Conservation (phyloP, 2,113 vertebrate genomes). For the Gobius niger region DNA sequence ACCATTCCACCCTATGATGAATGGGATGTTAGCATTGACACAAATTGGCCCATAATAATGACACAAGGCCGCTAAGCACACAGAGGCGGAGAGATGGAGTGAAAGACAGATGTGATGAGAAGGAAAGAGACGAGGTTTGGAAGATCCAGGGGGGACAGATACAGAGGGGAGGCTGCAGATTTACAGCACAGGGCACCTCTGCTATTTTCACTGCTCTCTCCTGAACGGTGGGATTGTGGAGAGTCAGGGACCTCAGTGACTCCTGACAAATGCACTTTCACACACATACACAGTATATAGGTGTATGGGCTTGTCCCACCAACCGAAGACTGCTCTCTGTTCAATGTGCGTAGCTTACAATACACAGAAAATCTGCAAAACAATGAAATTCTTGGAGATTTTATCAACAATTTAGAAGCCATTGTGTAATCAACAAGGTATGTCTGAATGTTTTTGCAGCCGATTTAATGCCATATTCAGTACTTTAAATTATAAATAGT, state of each 20-base stretch:
- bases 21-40: constrained; percentile 83
- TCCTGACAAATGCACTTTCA: constrained; percentile 28
- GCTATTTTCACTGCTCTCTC: constrained; percentile 64
- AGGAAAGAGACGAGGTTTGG: constrained; percentile 41
- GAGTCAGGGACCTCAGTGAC: constrained; percentile 46
- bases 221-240: constrained; percentile 53
- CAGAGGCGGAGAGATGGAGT: constrained; percentile 56
- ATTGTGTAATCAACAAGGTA: too few relatives aligned
- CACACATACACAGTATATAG: not conserved
- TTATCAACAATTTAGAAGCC: too few relatives aligned
- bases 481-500: constrained; percentile 73
- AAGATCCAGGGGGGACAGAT: constrained; percentile 54
- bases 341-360: too few relatives aligned
- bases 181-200: constrained; percentile 60
- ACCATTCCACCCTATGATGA: constrained; percentile 75
- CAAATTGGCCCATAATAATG: constrained; percentile 78
- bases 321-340: not conserved
- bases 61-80: constrained; percentile 74
- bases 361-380: too few relatives aligned
- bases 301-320: not conserved
- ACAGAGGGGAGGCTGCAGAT: constrained; percentile 49
- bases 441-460: not conserved
- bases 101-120: constrained; percentile 27
- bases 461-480: not conserved
- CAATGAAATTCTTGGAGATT: too few relatives aligned